Evolutionary conservation across 2,888 invertebrate species (phyloP), one percentile per base, ranked within the genome.

Genomic region (Pristionchus exspectatus): DNA sequence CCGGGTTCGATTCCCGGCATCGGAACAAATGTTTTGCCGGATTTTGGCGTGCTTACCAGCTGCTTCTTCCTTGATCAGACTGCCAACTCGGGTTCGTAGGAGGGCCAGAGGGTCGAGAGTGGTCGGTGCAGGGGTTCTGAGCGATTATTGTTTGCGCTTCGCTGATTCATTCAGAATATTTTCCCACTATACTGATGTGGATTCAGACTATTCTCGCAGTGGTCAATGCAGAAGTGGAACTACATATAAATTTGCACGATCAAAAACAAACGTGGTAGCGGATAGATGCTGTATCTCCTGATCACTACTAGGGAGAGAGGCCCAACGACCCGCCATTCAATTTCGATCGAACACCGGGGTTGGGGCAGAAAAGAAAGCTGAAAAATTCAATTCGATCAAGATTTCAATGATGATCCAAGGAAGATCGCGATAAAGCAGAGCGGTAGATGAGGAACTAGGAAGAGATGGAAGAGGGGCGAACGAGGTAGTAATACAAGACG

Each of bases 221-320:
- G 21, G 24, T 10, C n/a, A 24, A n/a, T 63, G 2, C n/a, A 50
- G 38, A 38, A 38, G 2, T 38, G 2, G 38, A 38, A 38, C 38
- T 38, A 38, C 5, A 38, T 38, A 38, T 38, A 38, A 38, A 38
- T 38, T 38, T 38, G 2, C 38, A 38, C 3, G 38, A 38, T 38
- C n/a, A 38, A 38, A 38, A 38, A 38, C 87, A 5, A n/a, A 69
- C 66, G 92, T 92, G 21, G 92, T 91, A 30, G 92, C 89, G 0
- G 93, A 92, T 16, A 93, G 88, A 87, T 93, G 93, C 16, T 92
- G 90, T 90, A 92, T 93, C 86, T 94, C 94, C 77, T 94, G 94
- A 90, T 93, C 93, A 88, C 93, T 93, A 72, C 92, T 91, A 0
- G 93, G 93, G 30, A 94, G 91, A 69, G 90, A 91, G 77, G 93